Conservation (phyloP, 2,113 vertebrate genomes). For the Proterorhinus semilunaris region DNA sequence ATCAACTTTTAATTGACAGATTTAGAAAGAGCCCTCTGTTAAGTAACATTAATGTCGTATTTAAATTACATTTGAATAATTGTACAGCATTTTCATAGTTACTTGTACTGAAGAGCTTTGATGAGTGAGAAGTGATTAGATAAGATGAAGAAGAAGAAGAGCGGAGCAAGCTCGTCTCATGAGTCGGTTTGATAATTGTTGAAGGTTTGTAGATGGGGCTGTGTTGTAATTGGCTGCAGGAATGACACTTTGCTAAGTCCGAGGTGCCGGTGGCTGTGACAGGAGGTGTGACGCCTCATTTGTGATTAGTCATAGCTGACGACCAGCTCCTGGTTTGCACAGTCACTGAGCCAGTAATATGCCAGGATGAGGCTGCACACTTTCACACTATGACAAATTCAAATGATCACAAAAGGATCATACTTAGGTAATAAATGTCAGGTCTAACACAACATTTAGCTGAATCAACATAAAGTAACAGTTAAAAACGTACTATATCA, state of each 20-base stretch:
- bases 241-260: conserved; percentile 3
- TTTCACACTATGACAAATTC: not conserved
- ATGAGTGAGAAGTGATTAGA: conserved; percentile 23
- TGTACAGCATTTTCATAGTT: not conserved
- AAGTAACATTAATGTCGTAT: not conserved
- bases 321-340: not conserved
- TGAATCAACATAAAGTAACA: not conserved
- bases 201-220: not conserved
- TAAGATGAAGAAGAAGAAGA: conserved; percentile 4
- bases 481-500: not conserved
- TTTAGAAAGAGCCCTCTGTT: not conserved
- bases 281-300: not conserved
- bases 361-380: not conserved
- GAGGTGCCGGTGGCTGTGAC: conserved; percentile 1
- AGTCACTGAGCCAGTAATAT: not conserved
- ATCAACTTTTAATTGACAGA: not conserved
- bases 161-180: not conserved
- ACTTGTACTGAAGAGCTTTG: conserved; percentile 12
- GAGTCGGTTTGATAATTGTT: not conserved
- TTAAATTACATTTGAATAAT: not conserved
- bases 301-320: conserved; percentile 16
- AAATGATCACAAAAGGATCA: not conserved
- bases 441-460: not conserved
- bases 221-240: conserved; percentile 1
- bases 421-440: not conserved